Evolutionary conservation across 2,113 vertebrate species (phyloP).

Genomic region (Varanus komodoensis): DNA sequence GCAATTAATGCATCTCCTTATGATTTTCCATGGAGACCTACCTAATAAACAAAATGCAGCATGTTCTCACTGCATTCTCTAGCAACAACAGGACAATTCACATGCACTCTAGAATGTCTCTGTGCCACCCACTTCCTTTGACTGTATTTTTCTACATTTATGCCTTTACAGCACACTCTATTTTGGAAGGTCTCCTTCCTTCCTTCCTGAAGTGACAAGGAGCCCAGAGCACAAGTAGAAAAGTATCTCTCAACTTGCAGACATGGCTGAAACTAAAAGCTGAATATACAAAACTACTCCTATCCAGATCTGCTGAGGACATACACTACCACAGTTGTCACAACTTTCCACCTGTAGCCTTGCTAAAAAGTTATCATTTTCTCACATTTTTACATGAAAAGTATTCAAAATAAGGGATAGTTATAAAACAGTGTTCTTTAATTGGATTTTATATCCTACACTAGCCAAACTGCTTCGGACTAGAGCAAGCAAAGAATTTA

Average conservation of each 20-base stretch:
- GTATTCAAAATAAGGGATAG: neutral
- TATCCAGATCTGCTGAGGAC: too few relatives aligned
- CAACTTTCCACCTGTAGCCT: neutral
- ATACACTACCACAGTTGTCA: neutral
- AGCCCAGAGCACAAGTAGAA: neutral
- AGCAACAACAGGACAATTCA: neutral
- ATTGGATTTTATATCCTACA: neutral
- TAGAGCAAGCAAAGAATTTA: neutral
- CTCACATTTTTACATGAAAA: neutral
- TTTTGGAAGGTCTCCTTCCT: neutral
- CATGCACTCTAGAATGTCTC: neutral
- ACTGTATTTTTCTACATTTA: constrained; percentile 10
- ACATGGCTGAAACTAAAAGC: neutral
- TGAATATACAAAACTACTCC: neutral
- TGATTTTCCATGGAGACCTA: constrained; percentile 23
- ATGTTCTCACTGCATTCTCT: neutral
- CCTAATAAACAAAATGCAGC: constrained; percentile 8
- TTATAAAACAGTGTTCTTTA: neutral
- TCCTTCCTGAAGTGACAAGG: neutral
- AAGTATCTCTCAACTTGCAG: neutral
- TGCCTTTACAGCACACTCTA: neutral
- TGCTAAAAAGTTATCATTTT: too few relatives aligned
- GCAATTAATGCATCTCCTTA: neutral
- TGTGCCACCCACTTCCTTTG: neutral
- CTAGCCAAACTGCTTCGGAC: neutral